Conservation (phyloP, 2,888 invertebrate species). For the Cheilosia pagana region DNA sequence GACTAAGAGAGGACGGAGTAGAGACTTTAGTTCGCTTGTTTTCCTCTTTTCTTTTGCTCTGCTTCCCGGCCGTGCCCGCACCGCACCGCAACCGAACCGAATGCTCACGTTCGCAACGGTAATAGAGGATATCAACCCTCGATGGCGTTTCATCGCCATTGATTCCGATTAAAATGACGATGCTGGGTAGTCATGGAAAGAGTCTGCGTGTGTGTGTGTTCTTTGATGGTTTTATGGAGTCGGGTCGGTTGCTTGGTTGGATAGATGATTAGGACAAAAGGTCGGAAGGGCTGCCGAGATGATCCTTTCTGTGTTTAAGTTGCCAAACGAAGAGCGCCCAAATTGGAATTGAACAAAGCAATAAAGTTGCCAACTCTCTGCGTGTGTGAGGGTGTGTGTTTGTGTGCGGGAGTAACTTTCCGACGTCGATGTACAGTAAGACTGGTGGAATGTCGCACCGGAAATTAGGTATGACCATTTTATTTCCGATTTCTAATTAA, state of each 20-base stretch:
- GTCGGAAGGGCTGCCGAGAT: constrained; percentile 59
- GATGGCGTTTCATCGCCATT: constrained; percentile 74
- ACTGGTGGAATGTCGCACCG: constrained; percentile 7
- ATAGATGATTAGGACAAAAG: constrained; percentile 69
- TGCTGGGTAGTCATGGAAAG: constrained; percentile 23
- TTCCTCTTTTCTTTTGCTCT: constrained; percentile 26
- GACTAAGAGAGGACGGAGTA: background rate
- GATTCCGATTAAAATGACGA: constrained; percentile 75
- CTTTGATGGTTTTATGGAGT: constrained; percentile 42
- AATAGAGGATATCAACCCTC: constrained; percentile 75
- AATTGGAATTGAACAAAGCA: constrained; percentile 70
- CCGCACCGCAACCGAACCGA: constrained; percentile 36
- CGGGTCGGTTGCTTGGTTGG: constrained; percentile 14
- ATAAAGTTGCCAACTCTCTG: constrained; percentile 56
- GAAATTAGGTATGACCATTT: constrained; percentile 62
- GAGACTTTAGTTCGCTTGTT: constrained; percentile 19
- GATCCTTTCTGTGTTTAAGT: constrained; percentile 66
- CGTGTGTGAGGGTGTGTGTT: background rate
- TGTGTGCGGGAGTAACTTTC: constrained; percentile 31
- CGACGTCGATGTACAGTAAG: constrained; percentile 11
- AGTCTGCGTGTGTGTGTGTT: constrained; percentile 24
- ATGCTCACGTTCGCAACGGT: constrained; percentile 72
- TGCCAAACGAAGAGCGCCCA: constrained; percentile 68
- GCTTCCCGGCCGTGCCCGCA: constrained; percentile 4
- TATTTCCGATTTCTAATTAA: constrained; percentile 72